Base-by-base conservation (phyloP, 2,797 vertebrate genomes). In the Acestrorhynchus altus region DNA sequence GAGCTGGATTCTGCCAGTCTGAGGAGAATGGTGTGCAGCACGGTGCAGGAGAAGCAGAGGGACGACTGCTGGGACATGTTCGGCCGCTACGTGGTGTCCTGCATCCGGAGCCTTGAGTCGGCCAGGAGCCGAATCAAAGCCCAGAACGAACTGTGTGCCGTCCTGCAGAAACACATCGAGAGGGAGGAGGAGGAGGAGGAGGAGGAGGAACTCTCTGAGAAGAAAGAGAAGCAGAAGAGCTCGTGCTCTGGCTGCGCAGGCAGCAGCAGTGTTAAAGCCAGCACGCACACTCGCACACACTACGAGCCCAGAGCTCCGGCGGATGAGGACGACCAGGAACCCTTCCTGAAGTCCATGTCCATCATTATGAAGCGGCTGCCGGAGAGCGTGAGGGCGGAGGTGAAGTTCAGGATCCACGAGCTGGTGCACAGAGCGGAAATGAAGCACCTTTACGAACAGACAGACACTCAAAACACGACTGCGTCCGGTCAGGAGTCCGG, bases 291-390 rank as follows among this genome's bases (percentile, higher is more conserved):
- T 6, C 39, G 13, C 6, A 7, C 35, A 4, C 60, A n/a, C 31
- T 20, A 39, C 35, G 60, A 63, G 39, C 1, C 31, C 56, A 26
- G 3, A 12, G 11, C 26, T 4, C 60, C n/a, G 0, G 69, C 64
- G 1, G 49, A 71, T 8, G 69, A 72, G 76, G 76, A 79, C 22
- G 77, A 79, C 54, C 51, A 73, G 2, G 77, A 79, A 8, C 77
- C 77, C n/a, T 79, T 79, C 63, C 52, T 79, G 4, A 79, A 73
- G 15, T 79, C 77, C 70, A 79, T 79, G 77, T 40, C 63, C 52
- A 79, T 79, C 63, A 66, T 73, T 39, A 73, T 79, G 70, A 72
- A 52, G 63, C 65, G 61, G 61, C 56, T 79, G 24, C 70, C 77
- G 0, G 77, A 67, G 16, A 16, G 52, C 18, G 70, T 60, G 26